Percentiles rank a stretch among this genome's conserved stretches.
These are phyloP conservation scores for Coregonus ussuriensis DNA, from an alignment of 2,797 vertebrate genomes.

Conservation along the genomic window DNA sequence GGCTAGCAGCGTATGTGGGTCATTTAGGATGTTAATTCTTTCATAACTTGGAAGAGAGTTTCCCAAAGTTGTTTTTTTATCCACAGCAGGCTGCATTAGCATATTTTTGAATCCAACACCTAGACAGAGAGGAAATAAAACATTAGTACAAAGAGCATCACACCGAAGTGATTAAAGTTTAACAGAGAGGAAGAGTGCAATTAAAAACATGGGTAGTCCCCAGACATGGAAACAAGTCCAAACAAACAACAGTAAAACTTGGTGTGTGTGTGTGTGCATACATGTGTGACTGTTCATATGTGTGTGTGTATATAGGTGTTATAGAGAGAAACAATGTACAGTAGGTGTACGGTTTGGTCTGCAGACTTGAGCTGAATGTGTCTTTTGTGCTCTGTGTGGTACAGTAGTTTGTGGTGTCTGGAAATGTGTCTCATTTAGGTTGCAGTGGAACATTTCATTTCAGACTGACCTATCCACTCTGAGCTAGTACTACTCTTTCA, in stretches of 20 bases:
- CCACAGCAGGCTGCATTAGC: slow-evolving; percentile 41
- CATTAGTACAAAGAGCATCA: slow-evolving; percentile 1
- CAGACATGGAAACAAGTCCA: not conserved
- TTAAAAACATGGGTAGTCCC: not conserved
- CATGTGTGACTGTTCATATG: slow-evolving; percentile 5
- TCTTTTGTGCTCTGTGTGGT: slow-evolving; percentile 31
- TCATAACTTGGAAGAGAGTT: slow-evolving; percentile 19
- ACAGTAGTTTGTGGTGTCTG: slow-evolving; percentile 20
- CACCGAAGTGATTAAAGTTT: slow-evolving; percentile 10
- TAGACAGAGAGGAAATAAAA: not conserved
- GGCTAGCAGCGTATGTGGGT: slow-evolving; percentile 23
- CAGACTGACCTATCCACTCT: not conserved
- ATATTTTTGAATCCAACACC: slow-evolving; percentile 19
- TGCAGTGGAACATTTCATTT: slow-evolving; percentile 34
- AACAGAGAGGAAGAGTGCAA: not conserved
- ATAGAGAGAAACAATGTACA: slow-evolving; percentile 30
- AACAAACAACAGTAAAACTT: not conserved
- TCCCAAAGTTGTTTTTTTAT: slow-evolving; percentile 29
- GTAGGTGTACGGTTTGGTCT: slow-evolving; percentile 21
- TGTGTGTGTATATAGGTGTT: not conserved
- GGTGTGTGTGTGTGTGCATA: not conserved
- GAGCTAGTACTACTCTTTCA: not conserved
- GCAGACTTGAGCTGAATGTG: slow-evolving; percentile 20
- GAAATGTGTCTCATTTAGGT: slow-evolving; percentile 35
- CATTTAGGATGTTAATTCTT: slow-evolving; percentile 21